phyloP scores from a whole-genome alignment of 2,888 invertebrate genomes.

The Lingula anatina region DNA sequence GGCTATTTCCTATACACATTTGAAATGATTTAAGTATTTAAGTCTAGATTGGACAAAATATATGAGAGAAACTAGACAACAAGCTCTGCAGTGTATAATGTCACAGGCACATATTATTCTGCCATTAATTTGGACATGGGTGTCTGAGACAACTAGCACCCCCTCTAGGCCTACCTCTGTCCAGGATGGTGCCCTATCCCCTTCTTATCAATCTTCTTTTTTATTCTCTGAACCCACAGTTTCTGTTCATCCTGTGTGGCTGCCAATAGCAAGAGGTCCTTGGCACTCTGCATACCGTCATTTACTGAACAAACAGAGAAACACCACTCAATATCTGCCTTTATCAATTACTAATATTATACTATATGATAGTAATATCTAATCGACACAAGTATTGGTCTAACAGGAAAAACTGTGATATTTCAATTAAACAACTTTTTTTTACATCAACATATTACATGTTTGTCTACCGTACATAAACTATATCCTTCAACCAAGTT shows the following conservation, averaged over 20 bases:
- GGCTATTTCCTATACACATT: too few species aligned
- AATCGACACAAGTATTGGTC: not conserved
- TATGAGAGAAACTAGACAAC: too few species aligned
- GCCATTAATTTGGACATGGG: too few species aligned
- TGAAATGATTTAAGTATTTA: too few species aligned
- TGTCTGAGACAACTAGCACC: not conserved
- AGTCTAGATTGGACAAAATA: too few species aligned
- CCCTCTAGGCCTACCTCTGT: not conserved
- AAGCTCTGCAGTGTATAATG: too few species aligned
- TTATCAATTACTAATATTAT: too few species aligned
- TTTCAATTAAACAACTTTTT: not conserved
- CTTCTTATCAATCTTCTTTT: constrained; percentile 83
- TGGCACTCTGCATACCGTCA: constrained; percentile 87
- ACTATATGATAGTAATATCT: too few species aligned
- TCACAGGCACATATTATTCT: too few species aligned
- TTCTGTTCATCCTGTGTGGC: constrained; percentile 81
- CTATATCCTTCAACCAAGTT: not conserved
- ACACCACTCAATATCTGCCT: too few species aligned
- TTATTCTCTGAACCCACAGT: constrained; percentile 85
- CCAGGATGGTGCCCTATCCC: constrained; percentile 44
- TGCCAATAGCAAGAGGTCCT: constrained; percentile 87
- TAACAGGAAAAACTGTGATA: not conserved
- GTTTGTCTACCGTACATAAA: not conserved
- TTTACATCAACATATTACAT: not conserved
- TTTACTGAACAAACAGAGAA: constrained; percentile 60